These are phyloP conservation scores for Aythya baeri DNA, from an alignment of 2,113 vertebrate genomes.

Conservation along the genomic window DNA sequence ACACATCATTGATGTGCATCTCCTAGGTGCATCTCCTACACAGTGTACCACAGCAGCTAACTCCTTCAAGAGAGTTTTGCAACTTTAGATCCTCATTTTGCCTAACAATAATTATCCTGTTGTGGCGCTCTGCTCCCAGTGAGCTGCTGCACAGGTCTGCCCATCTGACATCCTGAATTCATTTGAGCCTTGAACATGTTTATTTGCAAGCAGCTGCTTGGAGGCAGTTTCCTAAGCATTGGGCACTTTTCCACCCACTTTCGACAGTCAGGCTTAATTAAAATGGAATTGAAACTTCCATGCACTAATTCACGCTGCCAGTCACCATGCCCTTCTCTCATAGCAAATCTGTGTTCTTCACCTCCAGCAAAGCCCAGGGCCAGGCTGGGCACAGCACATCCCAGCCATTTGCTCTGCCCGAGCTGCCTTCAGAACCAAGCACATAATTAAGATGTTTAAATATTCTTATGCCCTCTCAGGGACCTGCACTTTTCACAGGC, in stretches of 20 bases:
- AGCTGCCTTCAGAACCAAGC: background rate
- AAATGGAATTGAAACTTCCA: background rate
- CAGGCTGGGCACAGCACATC: background rate
- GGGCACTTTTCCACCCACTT: background rate
- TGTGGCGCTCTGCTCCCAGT: too few species aligned
- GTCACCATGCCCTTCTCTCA: background rate
- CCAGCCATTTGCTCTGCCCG: background rate
- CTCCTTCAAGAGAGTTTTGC: too few species aligned
- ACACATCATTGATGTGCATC: rapidly evolving
- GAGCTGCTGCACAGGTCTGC: too few species aligned
- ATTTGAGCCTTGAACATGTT: background rate
- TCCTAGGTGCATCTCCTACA: background rate
- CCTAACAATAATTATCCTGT: too few species aligned
- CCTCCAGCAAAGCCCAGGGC: rapidly evolving
- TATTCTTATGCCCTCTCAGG: background rate
- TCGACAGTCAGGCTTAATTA: rapidly evolving
- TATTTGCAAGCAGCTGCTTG: background rate
- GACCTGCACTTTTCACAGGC: background rate
- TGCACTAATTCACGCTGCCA: background rate
- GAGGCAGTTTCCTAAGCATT: background rate
- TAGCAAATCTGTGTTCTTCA: background rate
- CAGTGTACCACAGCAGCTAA: too few species aligned
- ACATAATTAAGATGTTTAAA: rapidly evolving
- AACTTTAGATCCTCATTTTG: too few species aligned
- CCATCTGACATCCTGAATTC: rapidly evolving